Base-by-base conservation (phyloP, 2,797 vertebrate genomes). In the Pantherophis alleghaniensis region DNA sequence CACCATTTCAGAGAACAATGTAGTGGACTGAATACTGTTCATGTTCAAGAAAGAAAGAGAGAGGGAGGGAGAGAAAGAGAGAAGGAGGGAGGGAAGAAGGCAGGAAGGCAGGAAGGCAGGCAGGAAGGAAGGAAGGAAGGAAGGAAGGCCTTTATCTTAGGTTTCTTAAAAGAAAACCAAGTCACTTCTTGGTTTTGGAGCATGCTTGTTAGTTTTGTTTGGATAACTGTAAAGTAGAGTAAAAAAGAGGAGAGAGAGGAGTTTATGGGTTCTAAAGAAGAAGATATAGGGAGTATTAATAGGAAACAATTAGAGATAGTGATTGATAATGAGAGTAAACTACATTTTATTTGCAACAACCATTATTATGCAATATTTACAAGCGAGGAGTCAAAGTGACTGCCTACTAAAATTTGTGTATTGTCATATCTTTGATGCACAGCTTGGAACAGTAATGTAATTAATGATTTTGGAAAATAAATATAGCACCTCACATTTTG, bases 31-130 rank as follows among this genome's bases (percentile, higher is more conserved):
- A 79, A 42, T 42, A 42, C 37, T 79, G 37, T 42, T 83, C 20
- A 47, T 42, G 42, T 79, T 79, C 69, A 66, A 61, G 10, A 11
- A 24, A 61, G 6, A 24, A 7, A 26, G 3, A 11, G 60, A 11
- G 2, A 57, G 5, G 1, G 4, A 18, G 16, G 1, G 4, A 18
- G 16, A 5, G n/a, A 3, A 37, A 3, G 16, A 37, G 3, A 0
- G 14, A n/a, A 5, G 0, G 12, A 66, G 13, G 2, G n/a, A 32
- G 13, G 5, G 28, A n/a, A 2, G 37, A 32, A 7, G 28, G 2
- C 3, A 16, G 28, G 13, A 7, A 7, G 13, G 2, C 3, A 7
- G 5, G 5, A 1, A 7, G 13, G 13, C 10, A 74, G 32, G 69
- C 7, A 74, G 69, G 32, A 3, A 74, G 32, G 32, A 20, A 74